Evolutionary conservation across 35 echinoderm and acorn worm species (phyloP).

Genomic region (Apostichopus japonicus): DNA sequence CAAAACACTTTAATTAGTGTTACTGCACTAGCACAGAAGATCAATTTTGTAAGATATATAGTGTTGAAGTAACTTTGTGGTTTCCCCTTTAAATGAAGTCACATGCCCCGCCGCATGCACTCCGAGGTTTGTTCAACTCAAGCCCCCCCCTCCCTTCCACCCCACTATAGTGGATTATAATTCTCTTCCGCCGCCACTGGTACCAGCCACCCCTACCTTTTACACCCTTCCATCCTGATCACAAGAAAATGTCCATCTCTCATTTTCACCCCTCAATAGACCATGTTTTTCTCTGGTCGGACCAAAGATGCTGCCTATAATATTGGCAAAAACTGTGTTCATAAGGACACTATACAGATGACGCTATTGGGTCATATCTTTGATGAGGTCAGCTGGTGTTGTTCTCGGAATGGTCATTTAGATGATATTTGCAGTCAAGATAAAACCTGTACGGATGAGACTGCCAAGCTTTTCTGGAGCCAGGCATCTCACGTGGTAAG

Average conservation of each 20-base stretch:
- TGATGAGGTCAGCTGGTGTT: conserved; percentile 16
- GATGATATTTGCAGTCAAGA: not conserved
- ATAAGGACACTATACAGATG: not conserved
- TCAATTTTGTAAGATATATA: too few species aligned
- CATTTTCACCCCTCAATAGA: not conserved
- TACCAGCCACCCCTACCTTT: too few species aligned
- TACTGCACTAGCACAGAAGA: too few species aligned
- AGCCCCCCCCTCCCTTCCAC: too few species aligned
- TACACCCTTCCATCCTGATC: too few species aligned
- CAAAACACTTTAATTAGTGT: too few species aligned
- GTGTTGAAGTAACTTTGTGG: too few species aligned
- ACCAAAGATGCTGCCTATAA: conserved; percentile 8
- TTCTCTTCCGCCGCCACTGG: too few species aligned
- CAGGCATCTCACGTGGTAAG: not conserved
- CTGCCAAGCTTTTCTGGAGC: not conserved
- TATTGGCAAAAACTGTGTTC: not conserved
- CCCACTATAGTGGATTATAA: too few species aligned
- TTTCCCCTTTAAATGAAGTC: too few species aligned
- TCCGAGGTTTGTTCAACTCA: too few species aligned
- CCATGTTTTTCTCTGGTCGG: conserved; percentile 4
- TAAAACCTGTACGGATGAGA: not conserved
- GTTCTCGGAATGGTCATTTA: not conserved
- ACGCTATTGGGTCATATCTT: not conserved
- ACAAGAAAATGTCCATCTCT: not conserved
- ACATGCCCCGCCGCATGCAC: too few species aligned